Evolutionary conservation across 2,797 vertebrate species (phyloP).

Genomic region (Anisognathus igniventris): DNA sequence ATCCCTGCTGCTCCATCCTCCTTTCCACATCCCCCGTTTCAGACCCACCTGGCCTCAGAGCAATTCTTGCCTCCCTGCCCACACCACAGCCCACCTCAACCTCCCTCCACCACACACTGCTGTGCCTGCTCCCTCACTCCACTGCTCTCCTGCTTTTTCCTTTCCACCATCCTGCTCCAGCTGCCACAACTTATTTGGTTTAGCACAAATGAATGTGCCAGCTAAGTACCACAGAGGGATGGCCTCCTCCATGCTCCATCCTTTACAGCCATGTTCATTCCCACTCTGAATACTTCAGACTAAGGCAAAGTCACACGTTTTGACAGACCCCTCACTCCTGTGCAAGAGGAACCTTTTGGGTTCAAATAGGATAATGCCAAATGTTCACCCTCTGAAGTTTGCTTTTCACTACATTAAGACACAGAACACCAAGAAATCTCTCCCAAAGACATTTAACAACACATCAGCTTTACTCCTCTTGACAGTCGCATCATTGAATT

Average conservation of each 20-base stretch:
- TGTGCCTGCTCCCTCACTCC: background rate
- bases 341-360: background rate
- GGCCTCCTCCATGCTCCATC: background rate
- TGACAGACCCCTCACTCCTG: background rate
- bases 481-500: background rate
- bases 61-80: background rate
- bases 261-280: background rate
- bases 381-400: background rate
- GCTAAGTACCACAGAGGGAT: background rate
- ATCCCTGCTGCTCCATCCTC: background rate
- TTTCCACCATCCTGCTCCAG: background rate
- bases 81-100: background rate
- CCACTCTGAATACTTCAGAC: background rate
- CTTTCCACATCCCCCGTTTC: background rate
- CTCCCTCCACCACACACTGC: background rate
- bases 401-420: background rate
- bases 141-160: background rate
- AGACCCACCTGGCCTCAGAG: background rate
- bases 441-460: background rate
- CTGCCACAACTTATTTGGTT: background rate
- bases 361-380: background rate
- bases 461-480: background rate
- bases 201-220: background rate
- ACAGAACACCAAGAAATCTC: background rate
- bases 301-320: background rate